Percentiles rank a stretch among this genome's conserved stretches.
phyloP scores from a whole-genome alignment of 2,797 vertebrate genomes.

The Myotis daubentonii region DNA sequence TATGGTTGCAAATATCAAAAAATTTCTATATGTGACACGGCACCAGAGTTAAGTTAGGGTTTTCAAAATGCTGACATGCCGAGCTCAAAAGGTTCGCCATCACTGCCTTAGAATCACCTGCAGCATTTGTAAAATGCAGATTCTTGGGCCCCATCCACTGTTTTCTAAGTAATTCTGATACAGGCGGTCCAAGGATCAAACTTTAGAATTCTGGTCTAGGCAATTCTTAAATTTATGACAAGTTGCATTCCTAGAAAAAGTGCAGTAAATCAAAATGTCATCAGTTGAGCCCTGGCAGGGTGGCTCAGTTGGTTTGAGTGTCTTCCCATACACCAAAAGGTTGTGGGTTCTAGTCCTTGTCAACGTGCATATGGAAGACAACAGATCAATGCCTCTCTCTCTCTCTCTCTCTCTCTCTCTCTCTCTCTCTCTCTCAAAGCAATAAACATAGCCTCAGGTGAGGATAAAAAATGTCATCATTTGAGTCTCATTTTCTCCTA shows the following conservation, averaged over 20 bases:
- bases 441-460: not conserved
- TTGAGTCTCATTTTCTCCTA: not conserved
- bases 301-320: not conserved
- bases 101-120: not conserved
- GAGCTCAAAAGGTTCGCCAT: too few relatives aligned
- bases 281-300: not conserved
- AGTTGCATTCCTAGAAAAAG: conserved; percentile 1
- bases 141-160: not conserved
- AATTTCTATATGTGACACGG: too few relatives aligned
- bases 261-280: conserved; percentile 17
- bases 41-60: too few relatives aligned
- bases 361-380: not conserved
- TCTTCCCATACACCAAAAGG: not conserved
- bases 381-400: not conserved
- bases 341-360: not conserved
- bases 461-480: conserved; percentile 23
- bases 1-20: too few relatives aligned
- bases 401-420: too few relatives aligned
- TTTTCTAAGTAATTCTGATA: not conserved
- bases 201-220: not conserved
- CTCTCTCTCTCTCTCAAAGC: not conserved
- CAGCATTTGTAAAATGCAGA: conserved; percentile 1
- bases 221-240: not conserved
- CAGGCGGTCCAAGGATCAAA: not conserved
- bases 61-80: too few relatives aligned